Conservation (phyloP, 1,140 invertebrate genomes). For the Drosophila azteca region DNA sequence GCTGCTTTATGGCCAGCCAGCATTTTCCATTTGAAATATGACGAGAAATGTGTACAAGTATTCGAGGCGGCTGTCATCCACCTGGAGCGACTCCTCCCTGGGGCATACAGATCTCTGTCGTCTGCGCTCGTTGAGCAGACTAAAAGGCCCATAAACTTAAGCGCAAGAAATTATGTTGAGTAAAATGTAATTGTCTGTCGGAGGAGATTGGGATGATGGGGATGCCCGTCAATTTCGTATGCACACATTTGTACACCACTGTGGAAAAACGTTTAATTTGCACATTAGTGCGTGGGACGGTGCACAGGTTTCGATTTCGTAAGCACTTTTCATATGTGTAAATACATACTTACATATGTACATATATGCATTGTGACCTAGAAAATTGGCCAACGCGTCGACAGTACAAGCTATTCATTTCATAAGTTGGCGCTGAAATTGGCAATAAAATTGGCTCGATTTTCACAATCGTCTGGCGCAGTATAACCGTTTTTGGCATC, state of each 20-base stretch:
- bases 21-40: conserved; percentile 36
- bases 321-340: conserved; percentile 8
- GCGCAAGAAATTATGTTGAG: conserved; percentile 65
- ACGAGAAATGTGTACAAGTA: conserved; percentile 2
- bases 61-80: not conserved
- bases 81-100: not conserved
- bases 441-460: conserved; percentile 50
- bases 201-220: conserved; percentile 33
- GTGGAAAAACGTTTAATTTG: conserved; percentile 62
- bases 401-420: conserved; percentile 51
- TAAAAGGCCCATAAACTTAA: conserved; percentile 49
- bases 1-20: conserved; percentile 2
- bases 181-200: conserved; percentile 58
- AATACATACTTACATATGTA: too few relatives aligned
- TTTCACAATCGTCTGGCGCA: conserved; percentile 37
- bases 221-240: not conserved
- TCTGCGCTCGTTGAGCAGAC: conserved; percentile 38
- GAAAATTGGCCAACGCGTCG: conserved; percentile 44
- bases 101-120: conserved; percentile 31
- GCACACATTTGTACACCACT: conserved; percentile 2
- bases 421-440: conserved; percentile 54
- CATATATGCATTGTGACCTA: conserved; percentile 44
- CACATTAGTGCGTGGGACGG: conserved; percentile 67
- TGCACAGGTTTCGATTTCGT: conserved; percentile 34
- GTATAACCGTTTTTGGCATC: conserved; percentile 52